Evolutionary conservation across 2,113 vertebrate genomes (phyloP), one percentile per base, ranked within the genome.

Genomic region (Seriola aureovittata): DNA sequence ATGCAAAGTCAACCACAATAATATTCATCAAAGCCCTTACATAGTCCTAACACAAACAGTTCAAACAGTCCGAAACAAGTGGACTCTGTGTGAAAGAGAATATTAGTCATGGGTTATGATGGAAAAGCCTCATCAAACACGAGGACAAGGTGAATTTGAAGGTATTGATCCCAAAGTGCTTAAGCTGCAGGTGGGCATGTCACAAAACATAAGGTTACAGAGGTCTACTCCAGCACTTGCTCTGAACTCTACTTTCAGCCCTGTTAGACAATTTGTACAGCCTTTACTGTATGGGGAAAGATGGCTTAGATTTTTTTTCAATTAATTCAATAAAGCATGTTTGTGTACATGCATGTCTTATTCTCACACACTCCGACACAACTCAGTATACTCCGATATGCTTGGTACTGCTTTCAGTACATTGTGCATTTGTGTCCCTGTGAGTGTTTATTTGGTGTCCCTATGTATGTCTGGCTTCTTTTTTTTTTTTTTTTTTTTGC

Each of bases 391-490:
- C 23, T n/a, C 4, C 1, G 14, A 68, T 16, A 21, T 73, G 32
- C 16, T 50, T 14, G 55, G 14, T n/a, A 42, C 1, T 62, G 46
- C 21, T 44, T 81, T 85, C 34, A 77, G 32, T 3, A 71, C 16
- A 38, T 65, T 62, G 29, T 42, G 19, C n/a, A 34, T 21, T 75
- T 57, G 64, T 58, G 54, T 57, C 32, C n/a, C 48, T 65, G 8
- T 68, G 80, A 74, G 60, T 79, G 58, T 54, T 44, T 63, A 19
- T 85, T 42, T 70, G 48, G 52, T 71, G 58, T 83, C 63, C 60
- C n/a, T 7, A 1, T 74, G 40, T 75, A 3, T 50, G 23, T 63
- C 2, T 71, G 46, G 19, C 29, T 13, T 69, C 48, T 74, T 70
- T 54, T 58, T 34, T n/a, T 58, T 29, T 71, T 25, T 25, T 79